Evolutionary conservation across 2,888 invertebrate genomes (phyloP), one percentile per base, ranked within the genome.

Genomic region (Zelleria hepariella): DNA sequence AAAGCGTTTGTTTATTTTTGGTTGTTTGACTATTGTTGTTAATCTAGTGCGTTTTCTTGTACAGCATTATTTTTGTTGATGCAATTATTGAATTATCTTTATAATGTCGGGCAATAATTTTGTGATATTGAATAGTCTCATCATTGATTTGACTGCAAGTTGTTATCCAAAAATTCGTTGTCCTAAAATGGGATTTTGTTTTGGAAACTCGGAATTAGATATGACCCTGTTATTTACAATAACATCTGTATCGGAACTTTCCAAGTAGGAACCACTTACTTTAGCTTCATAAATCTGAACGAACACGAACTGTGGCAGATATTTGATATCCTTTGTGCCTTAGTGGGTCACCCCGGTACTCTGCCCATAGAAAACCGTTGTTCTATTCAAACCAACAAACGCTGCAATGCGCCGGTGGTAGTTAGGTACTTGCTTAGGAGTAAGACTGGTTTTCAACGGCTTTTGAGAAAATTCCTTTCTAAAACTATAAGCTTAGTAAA

Each of bases 321-420:
- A 83, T 82, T 78, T 71, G 80, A 81, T 80, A 75, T 70, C 77
- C 67, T 71, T 77, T 76, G 69, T 75, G 70, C 73, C 72, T 79
- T 81, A 80, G 67, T 83, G 69, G 84, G 82, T 84, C 82, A 82
- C 67, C 26, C 27, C 47, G 56, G 47, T 27, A 53, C 32, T 49
- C 51, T 55, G 59, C 60, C 59, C 56, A 59, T 64, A 62, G 63
- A 64, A 42, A 62, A 64, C 63, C 63, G 65, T 67, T 68, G 67
- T 67, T 66, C 62, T 63, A 59, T 62, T 62, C 63, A 59, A 61
- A 64, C 61, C 59, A 61, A 27, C 57, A 59, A 42, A 10, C 32
- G 32, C 32, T 42, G 32, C 32, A 42, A 42, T 42, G 32, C 32
- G 10, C 15, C 15, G 15, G 32, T 42, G 32, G 32, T 42, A 1